These are phyloP conservation scores for Aptenodytes forsteri DNA, from an alignment of 2,113 vertebrate species.

Conservation along the genomic window DNA sequence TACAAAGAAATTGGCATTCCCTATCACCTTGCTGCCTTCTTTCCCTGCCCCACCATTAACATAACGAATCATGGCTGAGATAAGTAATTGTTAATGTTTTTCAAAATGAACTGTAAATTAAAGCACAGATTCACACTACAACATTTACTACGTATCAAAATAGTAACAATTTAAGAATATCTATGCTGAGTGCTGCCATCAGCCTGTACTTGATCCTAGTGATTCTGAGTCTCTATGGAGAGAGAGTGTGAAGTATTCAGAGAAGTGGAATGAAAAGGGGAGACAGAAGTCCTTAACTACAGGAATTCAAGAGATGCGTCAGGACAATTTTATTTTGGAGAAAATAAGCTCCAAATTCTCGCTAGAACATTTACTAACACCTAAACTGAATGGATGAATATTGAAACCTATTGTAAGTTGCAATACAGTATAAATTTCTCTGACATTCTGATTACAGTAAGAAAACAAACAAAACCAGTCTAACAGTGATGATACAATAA, in stretches of 20 bases:
- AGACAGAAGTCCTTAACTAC: neutral
- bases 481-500: neutral
- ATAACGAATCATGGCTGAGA: neutral
- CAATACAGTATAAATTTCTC: neutral
- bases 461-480: neutral
- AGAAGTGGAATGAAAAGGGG: neutral
- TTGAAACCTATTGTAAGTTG: neutral
- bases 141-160: neutral
- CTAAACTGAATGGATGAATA: neutral
- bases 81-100: neutral
- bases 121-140: neutral
- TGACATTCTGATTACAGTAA: neutral
- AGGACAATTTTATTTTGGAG: neutral
- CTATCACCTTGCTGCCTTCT: neutral
- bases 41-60: neutral
- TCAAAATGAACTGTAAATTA: neutral
- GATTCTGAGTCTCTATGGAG: neutral
- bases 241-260: neutral
- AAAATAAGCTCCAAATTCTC: neutral
- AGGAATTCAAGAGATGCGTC: neutral
- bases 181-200: neutral
- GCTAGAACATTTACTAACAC: neutral
- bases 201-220: neutral
- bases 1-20: neutral
- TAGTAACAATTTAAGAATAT: neutral